Conservation (phyloP, 2,797 vertebrate species). For the Allobates femoralis region DNA sequence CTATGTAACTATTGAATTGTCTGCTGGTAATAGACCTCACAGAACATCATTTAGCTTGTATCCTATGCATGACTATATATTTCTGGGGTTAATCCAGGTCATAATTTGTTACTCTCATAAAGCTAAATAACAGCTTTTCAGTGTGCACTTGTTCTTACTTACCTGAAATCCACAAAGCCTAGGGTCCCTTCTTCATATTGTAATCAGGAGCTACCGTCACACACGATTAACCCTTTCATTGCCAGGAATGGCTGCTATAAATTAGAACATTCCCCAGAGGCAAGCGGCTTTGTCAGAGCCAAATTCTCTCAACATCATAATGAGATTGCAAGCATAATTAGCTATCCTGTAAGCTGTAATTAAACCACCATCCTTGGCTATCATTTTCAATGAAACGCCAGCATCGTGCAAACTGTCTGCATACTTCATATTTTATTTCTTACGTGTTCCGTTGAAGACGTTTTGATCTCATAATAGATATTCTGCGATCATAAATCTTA, state of each 20-base stretch:
- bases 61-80: background rate
- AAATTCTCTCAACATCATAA: slow-evolving; percentile 48
- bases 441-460: slow-evolving; percentile 14
- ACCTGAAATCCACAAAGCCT: background rate
- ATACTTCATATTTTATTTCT: slow-evolving; percentile 45
- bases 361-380: slow-evolving; percentile 51
- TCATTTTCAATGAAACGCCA: slow-evolving; percentile 46
- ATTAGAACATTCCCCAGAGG: slow-evolving; percentile 48
- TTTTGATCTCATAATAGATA: slow-evolving; percentile 43
- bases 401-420: slow-evolving; percentile 37
- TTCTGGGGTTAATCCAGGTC: slow-evolving; percentile 38
- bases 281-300: slow-evolving; percentile 40
- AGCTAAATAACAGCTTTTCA: background rate
- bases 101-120: background rate
- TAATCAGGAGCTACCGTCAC: slow-evolving; percentile 45
- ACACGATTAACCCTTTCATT: slow-evolving; percentile 49
- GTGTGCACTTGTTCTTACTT: slow-evolving; percentile 39
- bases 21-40: background rate
- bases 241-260: slow-evolving; percentile 43
- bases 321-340: slow-evolving; percentile 54
- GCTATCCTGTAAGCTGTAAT: slow-evolving; percentile 56
- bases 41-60: background rate
- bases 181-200: slow-evolving; percentile 9
- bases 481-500: slow-evolving; percentile 25
- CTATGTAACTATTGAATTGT: background rate